Percentiles rank a stretch among this genome's conserved stretches.
These are phyloP conservation scores for Drosophila tani DNA, from an alignment of 1,140 invertebrate species.

Conservation along the genomic window DNA sequence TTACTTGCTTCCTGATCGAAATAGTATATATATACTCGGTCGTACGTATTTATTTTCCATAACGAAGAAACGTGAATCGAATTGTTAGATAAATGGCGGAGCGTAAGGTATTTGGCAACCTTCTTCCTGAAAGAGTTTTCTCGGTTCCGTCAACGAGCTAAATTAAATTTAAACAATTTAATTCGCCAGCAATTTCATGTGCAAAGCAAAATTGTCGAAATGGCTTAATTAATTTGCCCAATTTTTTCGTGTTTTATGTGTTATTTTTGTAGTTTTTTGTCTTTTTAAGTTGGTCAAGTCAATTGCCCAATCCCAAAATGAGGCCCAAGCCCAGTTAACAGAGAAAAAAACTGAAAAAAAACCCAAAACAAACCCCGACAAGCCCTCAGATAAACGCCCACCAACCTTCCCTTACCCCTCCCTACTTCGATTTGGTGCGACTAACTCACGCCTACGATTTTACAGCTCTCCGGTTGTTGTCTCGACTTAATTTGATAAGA, in stretches of 20 bases:
- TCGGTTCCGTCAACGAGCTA: slow-evolving; percentile 52
- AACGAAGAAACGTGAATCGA: slow-evolving; percentile 70
- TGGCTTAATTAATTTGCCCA: slow-evolving; percentile 78
- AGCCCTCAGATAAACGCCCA: slow-evolving; percentile 61
- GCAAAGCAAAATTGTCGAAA: slow-evolving; percentile 73
- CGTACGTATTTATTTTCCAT: slow-evolving; percentile 50
- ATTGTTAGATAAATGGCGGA: slow-evolving; percentile 56
- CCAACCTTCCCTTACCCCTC: not conserved
- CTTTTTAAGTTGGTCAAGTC: slow-evolving; percentile 74
- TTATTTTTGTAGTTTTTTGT: slow-evolving; percentile 18
- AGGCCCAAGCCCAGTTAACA: slow-evolving; percentile 46
- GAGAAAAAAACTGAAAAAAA: slow-evolving; percentile 21
- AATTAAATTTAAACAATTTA: slow-evolving; percentile 78
- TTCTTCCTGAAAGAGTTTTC: slow-evolving; percentile 47
- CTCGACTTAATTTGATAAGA: slow-evolving; percentile 77
- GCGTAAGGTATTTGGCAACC: slow-evolving; percentile 35
- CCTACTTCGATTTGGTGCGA: slow-evolving; percentile 50
- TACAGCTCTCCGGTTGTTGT: slow-evolving; percentile 37
- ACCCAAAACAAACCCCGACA: slow-evolving; percentile 57
- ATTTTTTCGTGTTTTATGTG: slow-evolving; percentile 53
- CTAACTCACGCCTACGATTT: slow-evolving; percentile 69
- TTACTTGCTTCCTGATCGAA: slow-evolving; percentile 47
- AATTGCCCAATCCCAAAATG: slow-evolving; percentile 69
- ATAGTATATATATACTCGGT: not conserved
- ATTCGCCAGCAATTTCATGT: slow-evolving; percentile 69